These are phyloP conservation scores for Apotomis betuletana DNA, from an alignment of 2,888 invertebrate genomes.

Conservation along the genomic window DNA sequence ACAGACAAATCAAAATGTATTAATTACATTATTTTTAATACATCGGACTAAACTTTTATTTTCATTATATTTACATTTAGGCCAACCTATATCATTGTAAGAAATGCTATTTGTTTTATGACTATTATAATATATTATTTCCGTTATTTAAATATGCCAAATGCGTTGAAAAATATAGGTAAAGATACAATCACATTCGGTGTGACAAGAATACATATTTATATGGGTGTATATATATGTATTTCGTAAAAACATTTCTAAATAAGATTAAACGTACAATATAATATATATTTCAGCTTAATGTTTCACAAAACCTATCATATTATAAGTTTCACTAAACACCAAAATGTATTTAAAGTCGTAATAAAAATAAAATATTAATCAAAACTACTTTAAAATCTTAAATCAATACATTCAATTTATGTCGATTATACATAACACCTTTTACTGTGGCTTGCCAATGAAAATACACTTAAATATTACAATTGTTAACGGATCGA, in stretches of 20 bases:
- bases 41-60: slow-evolving; percentile 41
- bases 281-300: neutral
- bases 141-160: slow-evolving; percentile 18
- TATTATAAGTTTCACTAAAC: slow-evolving; percentile 18
- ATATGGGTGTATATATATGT: neutral
- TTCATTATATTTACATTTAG: slow-evolving; percentile 52
- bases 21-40: slow-evolving; percentile 46
- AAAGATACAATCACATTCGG: slow-evolving; percentile 18
- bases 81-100: slow-evolving; percentile 55
- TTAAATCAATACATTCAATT: neutral
- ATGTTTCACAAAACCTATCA: slow-evolving; percentile 14
- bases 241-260: neutral
- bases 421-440: neutral
- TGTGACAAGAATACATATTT: slow-evolving; percentile 15
- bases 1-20: slow-evolving; percentile 48
- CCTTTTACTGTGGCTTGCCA: too few species aligned
- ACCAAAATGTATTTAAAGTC: slow-evolving; percentile 10
- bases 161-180: slow-evolving; percentile 21
- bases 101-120: slow-evolving; percentile 59
- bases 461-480: too few species aligned
- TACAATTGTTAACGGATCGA: too few species aligned
- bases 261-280: neutral
- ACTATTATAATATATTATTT: slow-evolving; percentile 20
- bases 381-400: neutral
- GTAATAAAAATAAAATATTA: slow-evolving; percentile 17